Base-by-base conservation (phyloP, 2,113 vertebrate genomes). In the Eclectus roratus region DNA sequence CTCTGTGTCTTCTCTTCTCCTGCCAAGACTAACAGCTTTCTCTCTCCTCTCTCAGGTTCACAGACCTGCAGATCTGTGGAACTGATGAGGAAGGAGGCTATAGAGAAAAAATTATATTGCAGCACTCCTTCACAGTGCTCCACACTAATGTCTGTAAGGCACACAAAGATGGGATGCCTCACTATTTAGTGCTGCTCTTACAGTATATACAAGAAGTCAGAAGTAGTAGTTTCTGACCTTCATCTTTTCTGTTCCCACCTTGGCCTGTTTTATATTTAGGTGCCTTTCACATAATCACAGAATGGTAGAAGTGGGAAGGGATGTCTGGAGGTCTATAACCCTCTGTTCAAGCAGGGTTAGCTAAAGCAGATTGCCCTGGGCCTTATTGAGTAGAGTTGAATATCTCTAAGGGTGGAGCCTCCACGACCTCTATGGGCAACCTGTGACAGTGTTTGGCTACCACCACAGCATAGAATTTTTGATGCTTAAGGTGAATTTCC, bases 11-110 rank as follows among this genome's bases (percentile, higher is more conserved):
- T 55, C 17, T 50, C 27, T 33, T 72, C 43, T 81, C 29, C 35
- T 27, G 0, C 6, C 0, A 1, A 44, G 55, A 60, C 8, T 0
- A 0, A 17, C 52, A 78, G 71, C 80, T 76, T 82, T 76, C 24
- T 73, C 25, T 55, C 37, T 88, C 31, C 17, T 76, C 46, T 27
- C 10, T 66, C 63, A 15, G 21, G 31, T 16, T 91, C 63, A 68
- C 63, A 80, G 91, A 66, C 11, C 66, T 85, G 68, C 1, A 2
- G 11, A 61, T 61, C 29, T 73, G 37, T 80, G 39, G 20, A 92
- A 65, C 0, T 61, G 33, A 31, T 61, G 78, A 70, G 29, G 37
- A 39, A 81, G 44, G 74, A 73, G 81, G 27, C 29, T 27, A 56
- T 1, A 60, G 60, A 61, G 44, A n/a, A 89, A 50, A 78, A 60